A percentile compares a stretch with the other conserved stretches of the same genome.
phyloP scores from a whole-genome alignment of 1,140 invertebrate genomes.

The Drosophila persimilis region DNA sequence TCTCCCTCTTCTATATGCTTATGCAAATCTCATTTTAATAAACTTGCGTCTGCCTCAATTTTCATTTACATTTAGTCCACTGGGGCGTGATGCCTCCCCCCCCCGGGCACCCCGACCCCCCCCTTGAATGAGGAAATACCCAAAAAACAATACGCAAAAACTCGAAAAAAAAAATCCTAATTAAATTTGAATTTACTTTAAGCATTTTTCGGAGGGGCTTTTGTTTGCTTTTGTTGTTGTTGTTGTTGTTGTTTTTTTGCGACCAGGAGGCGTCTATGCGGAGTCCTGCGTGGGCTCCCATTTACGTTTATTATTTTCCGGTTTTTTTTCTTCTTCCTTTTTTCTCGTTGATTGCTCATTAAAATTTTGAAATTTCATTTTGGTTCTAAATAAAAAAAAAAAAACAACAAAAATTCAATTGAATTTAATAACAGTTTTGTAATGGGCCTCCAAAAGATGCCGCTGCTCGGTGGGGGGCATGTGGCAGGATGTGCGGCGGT shows the following conservation, averaged over 20 bases:
- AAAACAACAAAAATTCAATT: constrained; percentile 75
- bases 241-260: constrained; percentile 69
- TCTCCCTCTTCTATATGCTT: constrained; percentile 50
- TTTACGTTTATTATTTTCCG: constrained; percentile 66
- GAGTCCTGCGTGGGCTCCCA: constrained; percentile 35
- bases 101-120: not conserved
- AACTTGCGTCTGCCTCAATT: constrained; percentile 77
- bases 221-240: constrained; percentile 70
- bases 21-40: constrained; percentile 81
- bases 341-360: constrained; percentile 70
- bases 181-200: constrained; percentile 82
- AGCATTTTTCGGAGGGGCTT: constrained; percentile 63
- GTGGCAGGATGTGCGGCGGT: constrained; percentile 1
- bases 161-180: constrained; percentile 67
- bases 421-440: constrained; percentile 79
- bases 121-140: not conserved
- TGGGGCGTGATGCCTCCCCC: constrained; percentile 42
- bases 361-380: constrained; percentile 76
- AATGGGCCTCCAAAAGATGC: constrained; percentile 40
- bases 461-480: constrained; percentile 15
- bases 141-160: constrained; percentile 38
- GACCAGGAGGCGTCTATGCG: not conserved
- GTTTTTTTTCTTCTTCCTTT: constrained; percentile 33
- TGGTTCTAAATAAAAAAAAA: constrained; percentile 37
- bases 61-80: constrained; percentile 75